Evolutionary conservation across 2,888 invertebrate genomes (phyloP).

Genomic region (Caradrina clavipalpis): DNA sequence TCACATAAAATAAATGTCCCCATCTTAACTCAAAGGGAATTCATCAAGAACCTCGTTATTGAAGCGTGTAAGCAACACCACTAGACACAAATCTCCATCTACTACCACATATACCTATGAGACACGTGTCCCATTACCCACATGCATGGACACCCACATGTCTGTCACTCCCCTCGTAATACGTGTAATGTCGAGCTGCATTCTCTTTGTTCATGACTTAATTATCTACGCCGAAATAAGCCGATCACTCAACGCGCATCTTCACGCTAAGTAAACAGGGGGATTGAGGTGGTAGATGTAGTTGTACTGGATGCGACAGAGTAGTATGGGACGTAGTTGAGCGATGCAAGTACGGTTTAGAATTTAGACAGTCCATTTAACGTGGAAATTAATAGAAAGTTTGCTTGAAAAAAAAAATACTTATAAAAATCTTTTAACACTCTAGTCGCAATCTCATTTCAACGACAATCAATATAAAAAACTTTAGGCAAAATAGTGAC

Average conservation of each 20-base stretch:
- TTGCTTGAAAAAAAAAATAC: too few relatives aligned
- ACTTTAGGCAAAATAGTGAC: too few relatives aligned
- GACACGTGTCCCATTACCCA: constrained; percentile 28
- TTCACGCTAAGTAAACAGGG: constrained; percentile 85
- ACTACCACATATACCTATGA: constrained; percentile 8
- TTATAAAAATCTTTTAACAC: too few relatives aligned
- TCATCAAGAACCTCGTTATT: constrained; percentile 6
- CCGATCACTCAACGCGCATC: constrained; percentile 88
- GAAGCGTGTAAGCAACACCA: constrained; percentile 7
- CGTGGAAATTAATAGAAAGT: background rate
- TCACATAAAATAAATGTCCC: background rate
- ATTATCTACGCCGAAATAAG: constrained; percentile 88
- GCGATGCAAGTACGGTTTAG: background rate
- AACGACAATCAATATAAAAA: too few relatives aligned
- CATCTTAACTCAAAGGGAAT: background rate
- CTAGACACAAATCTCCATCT: constrained; percentile 8
- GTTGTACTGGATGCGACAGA: constrained; percentile 63
- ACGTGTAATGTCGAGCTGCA: constrained; percentile 64
- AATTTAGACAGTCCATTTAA: too few relatives aligned
- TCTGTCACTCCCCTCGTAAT: constrained; percentile 48
- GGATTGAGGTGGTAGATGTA: constrained; percentile 55
- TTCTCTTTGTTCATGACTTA: constrained; percentile 80
- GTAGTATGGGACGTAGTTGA: background rate
- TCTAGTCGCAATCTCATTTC: too few relatives aligned
- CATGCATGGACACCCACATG: constrained; percentile 49